phyloP scores from a whole-genome alignment of 1,140 invertebrate species.

The Amphibalanus amphitrite region DNA sequence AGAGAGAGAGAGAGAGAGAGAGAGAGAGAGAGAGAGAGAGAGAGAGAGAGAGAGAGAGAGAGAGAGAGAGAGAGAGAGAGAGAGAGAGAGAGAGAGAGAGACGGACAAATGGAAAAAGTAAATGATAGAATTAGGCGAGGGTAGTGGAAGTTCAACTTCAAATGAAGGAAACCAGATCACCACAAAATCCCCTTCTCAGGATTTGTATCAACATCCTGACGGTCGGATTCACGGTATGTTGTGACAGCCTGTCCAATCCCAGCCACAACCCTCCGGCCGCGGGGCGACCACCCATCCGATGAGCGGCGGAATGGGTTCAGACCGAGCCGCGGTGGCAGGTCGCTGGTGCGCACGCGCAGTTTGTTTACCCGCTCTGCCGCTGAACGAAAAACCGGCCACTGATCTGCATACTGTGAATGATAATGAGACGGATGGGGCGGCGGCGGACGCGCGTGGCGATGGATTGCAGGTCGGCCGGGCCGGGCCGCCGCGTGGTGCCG shows the following conservation, averaged over 20 bases:
- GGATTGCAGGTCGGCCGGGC: background rate
- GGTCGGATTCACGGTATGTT: no score
- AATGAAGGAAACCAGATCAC: no score
- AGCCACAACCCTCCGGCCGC: background rate
- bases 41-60: conserved; percentile 11
- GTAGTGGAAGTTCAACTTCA: no score
- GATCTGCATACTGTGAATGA: background rate
- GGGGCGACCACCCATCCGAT: background rate
- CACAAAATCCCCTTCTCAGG: no score
- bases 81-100: background rate
- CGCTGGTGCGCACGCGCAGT: background rate
- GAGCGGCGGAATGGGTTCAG: background rate
- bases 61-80: background rate
- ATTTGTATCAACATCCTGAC: no score
- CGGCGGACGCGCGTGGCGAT: background rate
- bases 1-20: background rate
- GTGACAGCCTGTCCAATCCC: background rate
- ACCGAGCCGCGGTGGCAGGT: no score
- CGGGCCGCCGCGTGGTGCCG: no score
- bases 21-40: conserved; percentile 1
- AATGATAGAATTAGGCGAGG: no score
- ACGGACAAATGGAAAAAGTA: no score
- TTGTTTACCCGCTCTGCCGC: background rate
- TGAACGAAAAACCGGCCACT: background rate
- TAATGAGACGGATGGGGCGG: background rate